phyloP scores from a whole-genome alignment of 2,113 vertebrate genomes.

The Eulacestoma nigropectus region DNA sequence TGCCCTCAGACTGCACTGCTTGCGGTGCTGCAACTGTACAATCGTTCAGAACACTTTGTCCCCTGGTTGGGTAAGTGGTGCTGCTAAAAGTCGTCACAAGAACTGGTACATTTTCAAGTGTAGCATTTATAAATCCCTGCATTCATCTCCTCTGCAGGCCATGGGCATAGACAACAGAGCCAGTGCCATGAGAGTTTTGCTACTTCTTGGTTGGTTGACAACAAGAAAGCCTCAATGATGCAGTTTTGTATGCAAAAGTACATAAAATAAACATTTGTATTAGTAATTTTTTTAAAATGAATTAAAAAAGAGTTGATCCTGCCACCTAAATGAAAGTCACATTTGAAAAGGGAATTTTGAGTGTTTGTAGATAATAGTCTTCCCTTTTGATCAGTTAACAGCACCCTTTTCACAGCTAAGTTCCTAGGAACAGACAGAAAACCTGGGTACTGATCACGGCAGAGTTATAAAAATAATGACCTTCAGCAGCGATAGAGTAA shows the following conservation, averaged over 20 bases:
- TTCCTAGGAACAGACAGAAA: background rate
- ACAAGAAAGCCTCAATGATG: background rate
- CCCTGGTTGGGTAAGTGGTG: background rate
- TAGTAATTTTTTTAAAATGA: background rate
- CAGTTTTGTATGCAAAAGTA: background rate
- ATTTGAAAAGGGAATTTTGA: background rate
- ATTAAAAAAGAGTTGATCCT: background rate
- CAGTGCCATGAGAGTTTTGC: background rate
- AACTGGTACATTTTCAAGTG: rapidly evolving
- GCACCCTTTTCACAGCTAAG: background rate
- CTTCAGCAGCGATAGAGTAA: background rate
- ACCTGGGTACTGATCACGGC: background rate
- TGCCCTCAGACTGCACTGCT: background rate
- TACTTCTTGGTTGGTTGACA: background rate
- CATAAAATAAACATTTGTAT: background rate
- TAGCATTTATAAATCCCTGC: background rate
- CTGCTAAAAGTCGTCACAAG: background rate
- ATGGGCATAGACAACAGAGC: background rate
- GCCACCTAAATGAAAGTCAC: background rate
- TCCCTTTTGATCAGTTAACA: background rate
- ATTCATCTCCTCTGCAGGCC: background rate
- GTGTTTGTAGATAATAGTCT: background rate
- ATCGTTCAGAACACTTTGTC: background rate
- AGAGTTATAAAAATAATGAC: background rate
- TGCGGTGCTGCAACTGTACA: background rate